Evolutionary conservation across 2,113 vertebrate genomes (phyloP).

Genomic region (Maccullochella peelii): DNA sequence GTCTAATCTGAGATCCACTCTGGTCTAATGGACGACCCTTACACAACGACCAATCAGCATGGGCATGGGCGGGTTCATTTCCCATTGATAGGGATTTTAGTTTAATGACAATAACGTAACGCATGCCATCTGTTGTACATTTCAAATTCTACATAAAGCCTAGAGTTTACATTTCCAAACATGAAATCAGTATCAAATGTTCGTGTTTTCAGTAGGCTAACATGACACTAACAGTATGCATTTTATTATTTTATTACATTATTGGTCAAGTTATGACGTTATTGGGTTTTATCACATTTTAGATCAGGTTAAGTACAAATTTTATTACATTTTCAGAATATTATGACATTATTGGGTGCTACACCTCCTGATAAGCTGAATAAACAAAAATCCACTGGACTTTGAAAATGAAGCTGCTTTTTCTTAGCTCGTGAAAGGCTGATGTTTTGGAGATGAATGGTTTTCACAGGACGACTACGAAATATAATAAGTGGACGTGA

Average conservation of each 20-base stretch:
- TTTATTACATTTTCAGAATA: no score
- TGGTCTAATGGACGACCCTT: neutral
- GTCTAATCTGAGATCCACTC: neutral
- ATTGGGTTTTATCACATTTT: neutral
- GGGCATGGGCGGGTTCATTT: neutral
- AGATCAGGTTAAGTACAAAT: no score
- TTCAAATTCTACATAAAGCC: neutral
- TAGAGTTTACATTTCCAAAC: neutral
- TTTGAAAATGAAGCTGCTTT: neutral
- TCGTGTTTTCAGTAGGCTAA: neutral
- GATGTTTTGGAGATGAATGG: neutral
- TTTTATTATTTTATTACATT: neutral
- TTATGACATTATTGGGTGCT: no score
- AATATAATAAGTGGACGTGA: neutral
- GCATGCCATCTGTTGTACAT: neutral
- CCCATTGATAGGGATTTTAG: neutral
- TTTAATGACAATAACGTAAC: neutral
- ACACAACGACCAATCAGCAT: neutral
- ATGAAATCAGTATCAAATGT: neutral
- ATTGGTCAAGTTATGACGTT: neutral
- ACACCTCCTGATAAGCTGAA: no score
- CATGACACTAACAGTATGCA: neutral
- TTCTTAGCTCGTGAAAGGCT: neutral
- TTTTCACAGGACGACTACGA: neutral
- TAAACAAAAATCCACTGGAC: neutral